phyloP scores from a whole-genome alignment of 2,888 invertebrate species.

The Diarsia dahlii region DNA sequence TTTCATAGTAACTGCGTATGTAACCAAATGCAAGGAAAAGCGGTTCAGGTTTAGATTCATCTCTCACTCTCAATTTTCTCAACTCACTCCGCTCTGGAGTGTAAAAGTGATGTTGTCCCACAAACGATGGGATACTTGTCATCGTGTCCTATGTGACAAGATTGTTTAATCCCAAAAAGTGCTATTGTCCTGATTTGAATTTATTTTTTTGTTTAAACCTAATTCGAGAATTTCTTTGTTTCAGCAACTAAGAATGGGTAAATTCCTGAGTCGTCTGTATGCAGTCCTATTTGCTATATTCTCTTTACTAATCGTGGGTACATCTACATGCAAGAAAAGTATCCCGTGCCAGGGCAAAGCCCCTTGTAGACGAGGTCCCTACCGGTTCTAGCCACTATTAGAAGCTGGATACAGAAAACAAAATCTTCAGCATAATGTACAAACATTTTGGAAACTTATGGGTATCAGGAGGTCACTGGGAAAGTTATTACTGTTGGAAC shows the following conservation, averaged over 20 bases:
- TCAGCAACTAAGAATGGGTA: conserved; percentile 74
- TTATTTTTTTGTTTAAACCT: neutral
- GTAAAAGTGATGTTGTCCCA: too few relatives aligned
- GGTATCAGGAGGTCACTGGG: conserved; percentile 11
- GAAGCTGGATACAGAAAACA: neutral
- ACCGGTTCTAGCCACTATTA: conserved; percentile 61
- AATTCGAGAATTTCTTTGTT: conserved; percentile 57
- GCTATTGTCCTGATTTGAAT: neutral
- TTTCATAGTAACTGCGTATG: too few relatives aligned
- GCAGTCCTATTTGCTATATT: conserved; percentile 74
- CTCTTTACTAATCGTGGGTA: conserved; percentile 72
- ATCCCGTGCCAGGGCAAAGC: conserved; percentile 78
- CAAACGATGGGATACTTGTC: too few relatives aligned
- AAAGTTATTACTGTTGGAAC: conserved; percentile 16
- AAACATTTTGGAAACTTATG: conserved; percentile 21
- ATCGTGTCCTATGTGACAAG: too few relatives aligned
- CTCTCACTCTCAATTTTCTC: too few relatives aligned
- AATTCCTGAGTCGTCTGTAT: conserved; percentile 70
- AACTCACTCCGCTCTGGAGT: too few relatives aligned
- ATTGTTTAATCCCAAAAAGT: too few relatives aligned
- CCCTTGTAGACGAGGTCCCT: conserved; percentile 82
- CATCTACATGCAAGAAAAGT: conserved; percentile 71
- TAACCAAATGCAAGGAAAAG: too few relatives aligned
- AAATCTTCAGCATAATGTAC: conserved; percentile 5
- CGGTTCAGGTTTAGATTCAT: too few relatives aligned